A percentile compares a stretch with the other conserved stretches of the same genome.
These are phyloP conservation scores for Ichneumon xanthorius DNA, from an alignment of 2,888 invertebrate genomes.

Conservation along the genomic window DNA sequence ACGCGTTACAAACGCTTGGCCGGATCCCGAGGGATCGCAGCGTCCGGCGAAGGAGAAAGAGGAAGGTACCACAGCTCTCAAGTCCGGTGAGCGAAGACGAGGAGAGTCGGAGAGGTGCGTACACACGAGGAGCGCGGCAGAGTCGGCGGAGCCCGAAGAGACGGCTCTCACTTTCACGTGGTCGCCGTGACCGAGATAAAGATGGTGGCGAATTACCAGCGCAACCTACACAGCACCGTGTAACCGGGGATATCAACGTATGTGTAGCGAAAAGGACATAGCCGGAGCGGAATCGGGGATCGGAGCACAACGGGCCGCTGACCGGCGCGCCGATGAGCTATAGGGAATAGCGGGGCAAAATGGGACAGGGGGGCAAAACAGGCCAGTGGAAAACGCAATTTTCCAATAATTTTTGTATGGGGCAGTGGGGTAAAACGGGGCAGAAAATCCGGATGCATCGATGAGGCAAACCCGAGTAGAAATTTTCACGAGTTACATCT, in stretches of 20 bases:
- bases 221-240: background rate
- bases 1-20: background rate
- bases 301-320: background rate
- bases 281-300: background rate
- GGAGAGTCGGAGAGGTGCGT: constrained; percentile 33
- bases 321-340: too few relatives aligned
- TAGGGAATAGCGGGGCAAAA: too few relatives aligned
- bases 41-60: constrained; percentile 4
- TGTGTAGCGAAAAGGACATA: constrained; percentile 7
- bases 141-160: constrained; percentile 46
- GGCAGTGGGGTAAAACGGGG: too few relatives aligned
- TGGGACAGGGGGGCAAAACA: too few relatives aligned
- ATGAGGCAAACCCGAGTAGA: too few relatives aligned
- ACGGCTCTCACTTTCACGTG: constrained; percentile 83
- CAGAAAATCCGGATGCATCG: too few relatives aligned
- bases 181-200: constrained; percentile 84
- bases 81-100: background rate
- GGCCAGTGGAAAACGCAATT: too few relatives aligned
- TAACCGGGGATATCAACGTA: constrained; percentile 35
- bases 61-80: background rate
- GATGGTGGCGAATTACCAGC: constrained; percentile 78
- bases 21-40: background rate
- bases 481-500: too few relatives aligned
- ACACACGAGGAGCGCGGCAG: constrained; percentile 32
- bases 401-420: too few relatives aligned